Conservation (phyloP, 2,113 vertebrate species). For the Myotis davidii region DNA sequence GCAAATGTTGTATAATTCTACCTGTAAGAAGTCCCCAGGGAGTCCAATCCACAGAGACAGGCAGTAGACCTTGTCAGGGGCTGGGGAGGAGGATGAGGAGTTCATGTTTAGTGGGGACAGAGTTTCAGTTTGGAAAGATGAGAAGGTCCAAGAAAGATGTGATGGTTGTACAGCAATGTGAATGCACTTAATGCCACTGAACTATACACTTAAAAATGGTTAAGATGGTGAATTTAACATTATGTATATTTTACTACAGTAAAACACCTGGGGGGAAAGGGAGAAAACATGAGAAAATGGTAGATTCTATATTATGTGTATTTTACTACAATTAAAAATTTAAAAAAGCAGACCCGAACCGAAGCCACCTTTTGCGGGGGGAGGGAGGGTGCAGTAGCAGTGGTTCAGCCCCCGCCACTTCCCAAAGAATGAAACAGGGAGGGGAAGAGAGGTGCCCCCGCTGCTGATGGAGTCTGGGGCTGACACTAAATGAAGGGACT, state of each 20-base stretch:
- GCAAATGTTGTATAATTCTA: neutral
- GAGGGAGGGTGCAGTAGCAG: neutral
- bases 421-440: neutral
- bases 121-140: neutral
- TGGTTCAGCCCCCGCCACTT: neutral
- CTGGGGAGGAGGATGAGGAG: neutral
- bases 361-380: neutral
- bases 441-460: neutral
- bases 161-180: neutral
- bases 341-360: neutral
- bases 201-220: neutral
- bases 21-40: too few species aligned
- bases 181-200: neutral
- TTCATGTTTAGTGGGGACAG: neutral
- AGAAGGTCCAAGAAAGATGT: neutral
- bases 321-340: neutral
- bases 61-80: neutral
- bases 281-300: neutral
- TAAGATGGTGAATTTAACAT: neutral
- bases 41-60: neutral
- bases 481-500: neutral
- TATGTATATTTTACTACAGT: neutral
- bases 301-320: neutral
- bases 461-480: neutral
- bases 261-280: too few species aligned